phyloP scores from a whole-genome alignment of 2,797 vertebrate species.

The Rhincodon typus region DNA sequence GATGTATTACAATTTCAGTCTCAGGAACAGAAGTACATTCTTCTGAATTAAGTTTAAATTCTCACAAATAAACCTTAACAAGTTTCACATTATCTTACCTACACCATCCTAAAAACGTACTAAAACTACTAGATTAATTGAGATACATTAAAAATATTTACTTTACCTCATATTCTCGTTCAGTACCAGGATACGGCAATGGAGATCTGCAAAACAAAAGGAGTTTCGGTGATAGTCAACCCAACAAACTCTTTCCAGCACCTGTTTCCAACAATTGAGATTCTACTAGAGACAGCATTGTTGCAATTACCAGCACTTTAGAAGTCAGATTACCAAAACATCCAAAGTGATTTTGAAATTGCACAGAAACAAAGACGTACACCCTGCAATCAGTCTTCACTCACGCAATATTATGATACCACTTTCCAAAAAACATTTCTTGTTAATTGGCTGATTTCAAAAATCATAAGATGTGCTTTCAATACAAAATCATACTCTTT shows the following conservation, averaged over 20 bases:
- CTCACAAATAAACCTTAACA: not conserved
- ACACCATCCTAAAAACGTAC: not conserved
- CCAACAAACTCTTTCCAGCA: not conserved
- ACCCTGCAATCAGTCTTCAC: not conserved
- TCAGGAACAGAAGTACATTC: not conserved
- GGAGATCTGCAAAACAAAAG: slow-evolving; percentile 69
- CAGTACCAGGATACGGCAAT: slow-evolving; percentile 82
- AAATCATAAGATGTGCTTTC: not conserved
- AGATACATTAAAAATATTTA: slow-evolving; percentile 34
- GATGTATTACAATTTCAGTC: not conserved
- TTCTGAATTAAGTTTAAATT: not conserved
- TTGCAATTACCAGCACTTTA: not conserved
- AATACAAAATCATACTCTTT: not conserved
- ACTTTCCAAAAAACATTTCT: not conserved
- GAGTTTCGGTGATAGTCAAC: too few relatives aligned
- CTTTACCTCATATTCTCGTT: slow-evolving; percentile 88
- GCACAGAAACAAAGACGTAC: not conserved
- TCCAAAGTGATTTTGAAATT: not conserved
- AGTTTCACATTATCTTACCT: not conserved
- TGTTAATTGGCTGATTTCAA: not conserved
- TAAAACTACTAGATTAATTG: not conserved
- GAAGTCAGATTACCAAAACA: not conserved
- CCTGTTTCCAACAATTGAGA: not conserved
- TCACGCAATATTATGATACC: not conserved
- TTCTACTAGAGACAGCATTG: too few relatives aligned